These are phyloP conservation scores for Physocephala rufipes DNA, from an alignment of 2,888 invertebrate species.

Conservation along the genomic window DNA sequence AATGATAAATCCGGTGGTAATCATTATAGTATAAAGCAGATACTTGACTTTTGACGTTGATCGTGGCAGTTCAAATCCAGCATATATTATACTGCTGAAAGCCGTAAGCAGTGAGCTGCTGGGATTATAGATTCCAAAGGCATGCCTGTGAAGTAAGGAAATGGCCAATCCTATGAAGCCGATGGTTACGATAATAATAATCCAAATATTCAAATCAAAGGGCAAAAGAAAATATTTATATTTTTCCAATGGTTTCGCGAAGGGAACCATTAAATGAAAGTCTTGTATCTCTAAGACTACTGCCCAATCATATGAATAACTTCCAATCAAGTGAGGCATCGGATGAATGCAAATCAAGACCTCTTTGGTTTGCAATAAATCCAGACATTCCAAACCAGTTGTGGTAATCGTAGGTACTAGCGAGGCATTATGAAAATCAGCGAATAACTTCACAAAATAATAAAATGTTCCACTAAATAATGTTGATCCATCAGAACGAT, in stretches of 20 bases:
- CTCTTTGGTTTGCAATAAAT: background rate
- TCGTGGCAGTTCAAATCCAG: slow-evolving; percentile 10
- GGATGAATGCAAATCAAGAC: slow-evolving; percentile 18
- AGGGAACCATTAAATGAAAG: slow-evolving; percentile 27
- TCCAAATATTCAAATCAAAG: slow-evolving; percentile 22
- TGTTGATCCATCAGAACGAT: too few species aligned
- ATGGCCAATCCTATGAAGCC: background rate
- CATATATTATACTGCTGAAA: slow-evolving; percentile 5
- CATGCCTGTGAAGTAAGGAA: background rate
- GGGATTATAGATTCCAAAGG: background rate
- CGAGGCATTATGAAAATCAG: slow-evolving; percentile 25
- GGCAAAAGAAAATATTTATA: slow-evolving; percentile 26
- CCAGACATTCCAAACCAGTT: slow-evolving; percentile 32
- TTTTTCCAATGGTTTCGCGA: background rate
- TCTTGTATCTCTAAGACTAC: slow-evolving; percentile 6
- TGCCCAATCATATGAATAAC: background rate
- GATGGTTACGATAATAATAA: background rate
- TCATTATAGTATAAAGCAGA: slow-evolving; percentile 4
- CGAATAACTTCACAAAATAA: slow-evolving; percentile 7
- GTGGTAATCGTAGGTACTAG: slow-evolving; percentile 10
- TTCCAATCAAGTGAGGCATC: too few species aligned
- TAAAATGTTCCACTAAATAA: background rate
- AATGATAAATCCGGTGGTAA: slow-evolving; percentile 28
- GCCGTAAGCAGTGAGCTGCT: slow-evolving; percentile 9
- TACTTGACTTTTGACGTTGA: background rate